phyloP scores from a whole-genome alignment of 1,140 invertebrate genomes.

The Drosophila funebris region DNA sequence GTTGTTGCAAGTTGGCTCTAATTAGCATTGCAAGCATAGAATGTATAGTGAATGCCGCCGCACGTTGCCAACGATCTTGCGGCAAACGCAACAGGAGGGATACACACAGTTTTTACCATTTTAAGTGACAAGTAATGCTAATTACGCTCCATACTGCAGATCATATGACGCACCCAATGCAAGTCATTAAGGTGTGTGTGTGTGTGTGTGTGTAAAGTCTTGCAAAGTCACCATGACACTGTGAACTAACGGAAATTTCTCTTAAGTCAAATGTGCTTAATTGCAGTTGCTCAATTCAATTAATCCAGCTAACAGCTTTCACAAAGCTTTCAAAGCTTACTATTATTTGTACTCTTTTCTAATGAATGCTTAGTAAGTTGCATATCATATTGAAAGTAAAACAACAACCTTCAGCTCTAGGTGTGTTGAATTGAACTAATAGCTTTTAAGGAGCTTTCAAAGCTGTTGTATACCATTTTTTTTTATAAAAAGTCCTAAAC shows the following conservation, averaged over 20 bases:
- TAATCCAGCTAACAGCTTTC: background rate
- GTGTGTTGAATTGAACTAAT: too few species aligned
- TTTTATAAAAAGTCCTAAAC: too few species aligned
- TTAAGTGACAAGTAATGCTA: slow-evolving; percentile 44
- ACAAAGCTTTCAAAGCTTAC: too few species aligned
- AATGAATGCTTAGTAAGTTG: too few species aligned
- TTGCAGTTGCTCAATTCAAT: background rate
- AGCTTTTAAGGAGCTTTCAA: too few species aligned
- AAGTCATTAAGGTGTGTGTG: background rate
- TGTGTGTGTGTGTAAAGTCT: background rate
- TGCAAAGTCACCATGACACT: too few species aligned
- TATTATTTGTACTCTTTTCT: too few species aligned
- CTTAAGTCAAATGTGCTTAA: background rate
- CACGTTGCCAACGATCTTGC: background rate
- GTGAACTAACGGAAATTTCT: background rate
- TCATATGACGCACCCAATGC: slow-evolving; percentile 12
- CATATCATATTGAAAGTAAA: too few species aligned
- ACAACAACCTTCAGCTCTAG: too few species aligned
- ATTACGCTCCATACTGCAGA: slow-evolving; percentile 23
- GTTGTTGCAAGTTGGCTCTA: slow-evolving; percentile 28
- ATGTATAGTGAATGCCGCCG: background rate
- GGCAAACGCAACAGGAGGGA: background rate
- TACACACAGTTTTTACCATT: slow-evolving; percentile 16
- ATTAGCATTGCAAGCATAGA: slow-evolving; percentile 60
- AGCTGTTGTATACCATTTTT: too few species aligned